These are phyloP conservation scores for Tragelaphus buxtoni DNA, from an alignment of 2,113 vertebrate genomes.

Conservation along the genomic window DNA sequence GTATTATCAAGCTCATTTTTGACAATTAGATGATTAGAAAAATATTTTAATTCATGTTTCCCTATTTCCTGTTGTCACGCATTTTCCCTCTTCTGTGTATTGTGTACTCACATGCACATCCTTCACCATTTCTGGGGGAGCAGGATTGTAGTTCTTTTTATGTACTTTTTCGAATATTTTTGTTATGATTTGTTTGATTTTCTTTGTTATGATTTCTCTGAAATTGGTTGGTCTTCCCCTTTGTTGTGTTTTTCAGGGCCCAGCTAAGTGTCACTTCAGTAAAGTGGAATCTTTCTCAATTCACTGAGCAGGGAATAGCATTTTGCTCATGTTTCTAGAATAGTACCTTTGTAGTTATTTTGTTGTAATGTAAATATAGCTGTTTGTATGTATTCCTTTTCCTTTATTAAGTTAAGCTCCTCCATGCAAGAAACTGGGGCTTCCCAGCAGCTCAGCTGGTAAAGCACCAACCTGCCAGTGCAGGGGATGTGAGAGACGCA, in stretches of 20 bases:
- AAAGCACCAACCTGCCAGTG: not conserved
- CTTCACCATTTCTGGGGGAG: not conserved
- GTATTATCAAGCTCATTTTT: not conserved
- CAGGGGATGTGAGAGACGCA: not conserved
- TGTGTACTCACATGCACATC: not conserved
- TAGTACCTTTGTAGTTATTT: not conserved
- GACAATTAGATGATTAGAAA: not conserved
- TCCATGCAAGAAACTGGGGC: not conserved
- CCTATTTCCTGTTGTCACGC: not conserved
- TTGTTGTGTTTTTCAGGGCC: not conserved
- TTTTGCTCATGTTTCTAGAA: not conserved
- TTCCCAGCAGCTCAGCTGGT: not conserved
- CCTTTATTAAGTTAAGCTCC: not conserved
- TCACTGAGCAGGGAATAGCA: not conserved
- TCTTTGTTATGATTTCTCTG: not conserved
- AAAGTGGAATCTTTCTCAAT: not conserved
- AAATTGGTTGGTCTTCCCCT: not conserved
- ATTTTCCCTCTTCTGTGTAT: not conserved
- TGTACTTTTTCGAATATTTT: not conserved
- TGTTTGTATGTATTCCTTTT: not conserved
- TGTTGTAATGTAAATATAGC: not conserved
- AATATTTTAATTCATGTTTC: not conserved
- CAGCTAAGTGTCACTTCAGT: not conserved
- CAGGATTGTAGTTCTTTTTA: not conserved
- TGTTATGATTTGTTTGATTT: not conserved